These are phyloP conservation scores for Limosa lapponica DNA, from an alignment of 2,797 vertebrate genomes.

Conservation along the genomic window DNA sequence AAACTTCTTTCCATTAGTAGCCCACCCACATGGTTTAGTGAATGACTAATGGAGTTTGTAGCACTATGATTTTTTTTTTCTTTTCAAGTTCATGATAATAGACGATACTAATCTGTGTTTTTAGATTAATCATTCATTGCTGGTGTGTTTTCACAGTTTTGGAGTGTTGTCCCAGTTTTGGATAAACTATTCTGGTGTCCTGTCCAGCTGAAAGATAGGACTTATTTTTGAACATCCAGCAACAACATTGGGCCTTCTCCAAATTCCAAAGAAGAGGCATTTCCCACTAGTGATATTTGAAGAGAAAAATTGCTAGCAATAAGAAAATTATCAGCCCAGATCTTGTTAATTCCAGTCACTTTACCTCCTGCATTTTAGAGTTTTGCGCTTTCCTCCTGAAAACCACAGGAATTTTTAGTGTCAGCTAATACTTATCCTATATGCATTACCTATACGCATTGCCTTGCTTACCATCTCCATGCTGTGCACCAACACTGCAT, in stretches of 20 bases:
- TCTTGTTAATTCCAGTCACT: background rate
- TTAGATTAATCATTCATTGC: background rate
- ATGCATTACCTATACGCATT: accelerated
- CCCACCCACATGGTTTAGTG: background rate
- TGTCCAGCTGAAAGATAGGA: background rate
- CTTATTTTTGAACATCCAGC: background rate
- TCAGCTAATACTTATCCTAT: background rate
- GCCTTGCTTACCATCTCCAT: background rate
- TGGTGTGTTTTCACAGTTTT: background rate
- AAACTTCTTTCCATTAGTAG: background rate
- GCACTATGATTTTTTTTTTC: background rate
- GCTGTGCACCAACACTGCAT: background rate
- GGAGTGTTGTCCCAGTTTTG: background rate
- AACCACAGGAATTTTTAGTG: background rate
- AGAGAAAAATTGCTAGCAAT: background rate
- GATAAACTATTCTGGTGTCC: background rate
- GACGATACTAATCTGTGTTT: background rate
- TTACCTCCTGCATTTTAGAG: background rate
- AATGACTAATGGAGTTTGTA: background rate
- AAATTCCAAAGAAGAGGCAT: background rate
- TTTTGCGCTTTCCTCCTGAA: background rate
- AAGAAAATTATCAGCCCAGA: background rate
- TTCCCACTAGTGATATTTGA: background rate
- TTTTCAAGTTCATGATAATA: background rate
- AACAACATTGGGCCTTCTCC: background rate